Evolutionary conservation across 1,140 invertebrate species (phyloP).

Genomic region (Idris sp.): DNA sequence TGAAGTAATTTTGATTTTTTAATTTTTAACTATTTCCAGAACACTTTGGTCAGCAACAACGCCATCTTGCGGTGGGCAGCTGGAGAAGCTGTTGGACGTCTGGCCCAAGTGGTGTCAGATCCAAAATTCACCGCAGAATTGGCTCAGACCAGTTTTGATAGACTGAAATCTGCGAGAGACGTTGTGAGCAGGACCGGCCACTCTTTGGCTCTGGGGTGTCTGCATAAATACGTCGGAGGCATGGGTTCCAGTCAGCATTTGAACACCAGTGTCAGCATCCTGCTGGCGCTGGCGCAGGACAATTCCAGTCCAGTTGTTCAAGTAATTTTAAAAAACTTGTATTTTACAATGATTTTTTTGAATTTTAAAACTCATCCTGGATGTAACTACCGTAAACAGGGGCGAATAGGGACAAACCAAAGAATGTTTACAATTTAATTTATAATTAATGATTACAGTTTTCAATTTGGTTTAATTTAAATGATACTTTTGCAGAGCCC

Average conservation of each 20-base stretch:
- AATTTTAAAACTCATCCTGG: too few relatives aligned
- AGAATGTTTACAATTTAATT: too few relatives aligned
- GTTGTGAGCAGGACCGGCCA: conserved; percentile 93
- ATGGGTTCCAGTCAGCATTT: conserved; percentile 95
- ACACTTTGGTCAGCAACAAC: conserved; percentile 89
- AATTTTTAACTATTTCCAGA: too few relatives aligned
- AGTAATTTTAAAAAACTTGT: too few relatives aligned
- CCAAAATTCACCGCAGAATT: conserved; percentile 93
- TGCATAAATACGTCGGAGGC: conserved; percentile 93
- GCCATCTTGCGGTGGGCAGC: conserved; percentile 92
- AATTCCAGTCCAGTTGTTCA: conserved; percentile 92
- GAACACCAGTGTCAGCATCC: conserved; percentile 94
- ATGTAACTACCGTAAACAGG: too few relatives aligned
- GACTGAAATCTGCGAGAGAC: conserved; percentile 91
- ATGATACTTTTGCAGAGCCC: too few relatives aligned
- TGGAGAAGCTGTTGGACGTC: conserved; percentile 91
- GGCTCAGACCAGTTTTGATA: conserved; percentile 94
- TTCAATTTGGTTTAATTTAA: too few relatives aligned
- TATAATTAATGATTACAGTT: too few relatives aligned
- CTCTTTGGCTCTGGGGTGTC: conserved; percentile 93
- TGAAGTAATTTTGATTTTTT: too few relatives aligned
- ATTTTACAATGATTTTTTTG: too few relatives aligned
- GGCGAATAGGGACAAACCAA: too few relatives aligned
- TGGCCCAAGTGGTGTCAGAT: conserved; percentile 92
- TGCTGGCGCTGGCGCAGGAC: conserved; percentile 96